These are phyloP conservation scores for Lethrus apterus DNA, from an alignment of 1,140 invertebrate genomes.

Conservation along the genomic window DNA sequence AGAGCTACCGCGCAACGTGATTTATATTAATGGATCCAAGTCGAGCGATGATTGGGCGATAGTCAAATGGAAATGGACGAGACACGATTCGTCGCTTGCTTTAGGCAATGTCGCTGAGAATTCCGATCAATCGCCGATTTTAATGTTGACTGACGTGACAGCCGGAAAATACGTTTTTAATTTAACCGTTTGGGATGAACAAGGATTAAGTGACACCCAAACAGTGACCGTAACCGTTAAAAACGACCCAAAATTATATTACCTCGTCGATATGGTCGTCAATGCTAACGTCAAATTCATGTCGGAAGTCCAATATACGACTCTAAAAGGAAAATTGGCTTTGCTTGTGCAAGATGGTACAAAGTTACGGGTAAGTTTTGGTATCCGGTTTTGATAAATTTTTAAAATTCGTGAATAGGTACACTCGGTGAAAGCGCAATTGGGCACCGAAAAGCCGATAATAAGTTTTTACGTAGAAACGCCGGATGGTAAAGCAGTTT, in stretches of 20 bases:
- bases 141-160: conserved; percentile 78
- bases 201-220: conserved; percentile 73
- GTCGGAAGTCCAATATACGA: conserved; percentile 66
- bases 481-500: conserved; percentile 26
- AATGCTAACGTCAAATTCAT: conserved; percentile 64
- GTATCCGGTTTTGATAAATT: background rate
- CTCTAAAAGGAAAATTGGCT: conserved; percentile 66
- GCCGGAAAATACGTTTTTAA: conserved; percentile 83
- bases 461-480: conserved; percentile 54
- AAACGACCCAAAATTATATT: conserved; percentile 63
- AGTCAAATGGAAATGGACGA: conserved; percentile 75
- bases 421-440: conserved; percentile 34
- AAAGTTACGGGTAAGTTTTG: conserved; percentile 33
- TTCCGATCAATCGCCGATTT: conserved; percentile 64
- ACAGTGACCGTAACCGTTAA: conserved; percentile 81
- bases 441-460: conserved; percentile 48
- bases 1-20: conserved; percentile 62
- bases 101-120: conserved; percentile 71
- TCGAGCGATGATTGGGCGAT: conserved; percentile 86
- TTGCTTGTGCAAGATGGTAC: conserved; percentile 48
- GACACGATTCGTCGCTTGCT: conserved; percentile 73
- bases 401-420: conserved; percentile 19
- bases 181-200: conserved; percentile 81
- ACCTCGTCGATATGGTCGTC: conserved; percentile 74
- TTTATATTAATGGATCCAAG: conserved; percentile 76